Conservation (phyloP, 2,113 vertebrate species). For the Pseudopipra pipra region DNA sequence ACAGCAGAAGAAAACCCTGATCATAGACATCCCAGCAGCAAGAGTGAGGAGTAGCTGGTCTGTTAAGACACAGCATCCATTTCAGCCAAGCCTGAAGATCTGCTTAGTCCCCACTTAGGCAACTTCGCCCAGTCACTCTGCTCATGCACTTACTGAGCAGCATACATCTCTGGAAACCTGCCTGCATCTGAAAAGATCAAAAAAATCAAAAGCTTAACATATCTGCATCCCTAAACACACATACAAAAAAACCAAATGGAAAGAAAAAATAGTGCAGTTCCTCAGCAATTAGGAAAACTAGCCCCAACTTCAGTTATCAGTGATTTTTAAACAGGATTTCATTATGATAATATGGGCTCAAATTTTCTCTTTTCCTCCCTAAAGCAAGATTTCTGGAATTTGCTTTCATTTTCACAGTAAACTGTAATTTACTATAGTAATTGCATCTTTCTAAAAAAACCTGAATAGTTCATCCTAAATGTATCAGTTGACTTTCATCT, state of each 20-base stretch:
- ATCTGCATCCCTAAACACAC: neutral
- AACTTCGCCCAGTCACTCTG: neutral
- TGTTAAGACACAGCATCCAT: neutral
- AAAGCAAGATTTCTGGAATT: neutral
- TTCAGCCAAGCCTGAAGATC: neutral
- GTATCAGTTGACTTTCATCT: neutral
- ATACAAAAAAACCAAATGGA: neutral
- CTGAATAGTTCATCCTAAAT: neutral
- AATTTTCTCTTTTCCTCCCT: neutral
- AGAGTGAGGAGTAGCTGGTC: neutral
- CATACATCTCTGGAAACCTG: neutral
- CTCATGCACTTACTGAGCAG: neutral
- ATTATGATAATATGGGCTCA: neutral
- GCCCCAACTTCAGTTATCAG: neutral
- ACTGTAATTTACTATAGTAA: neutral
- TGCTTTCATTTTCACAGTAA: neutral
- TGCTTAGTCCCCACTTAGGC: neutral
- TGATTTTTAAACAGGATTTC: neutral
- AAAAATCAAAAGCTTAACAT: neutral
- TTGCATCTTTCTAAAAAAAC: neutral
- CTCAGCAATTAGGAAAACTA: neutral
- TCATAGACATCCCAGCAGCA: neutral
- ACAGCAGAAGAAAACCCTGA: neutral
- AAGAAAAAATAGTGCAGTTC: neutral
- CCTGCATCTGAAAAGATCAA: neutral